Evolutionary conservation across 2,113 vertebrate genomes (phyloP).

Genomic region (Muntiacus muntjak): DNA sequence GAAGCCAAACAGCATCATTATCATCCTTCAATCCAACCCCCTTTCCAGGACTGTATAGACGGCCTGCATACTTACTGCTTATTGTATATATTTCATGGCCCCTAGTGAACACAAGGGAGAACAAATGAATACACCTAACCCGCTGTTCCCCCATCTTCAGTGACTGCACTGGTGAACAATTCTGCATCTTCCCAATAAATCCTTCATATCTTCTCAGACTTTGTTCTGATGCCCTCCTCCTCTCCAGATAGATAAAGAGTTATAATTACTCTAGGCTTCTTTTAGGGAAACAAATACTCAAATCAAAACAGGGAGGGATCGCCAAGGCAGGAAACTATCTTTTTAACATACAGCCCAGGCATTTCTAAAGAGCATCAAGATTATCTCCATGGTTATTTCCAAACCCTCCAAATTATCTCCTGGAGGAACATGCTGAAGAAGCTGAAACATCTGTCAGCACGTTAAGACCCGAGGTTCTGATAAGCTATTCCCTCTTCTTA

Average conservation of each 20-base stretch:
- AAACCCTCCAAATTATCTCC: neutral
- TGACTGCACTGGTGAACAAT: neutral
- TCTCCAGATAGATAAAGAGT: neutral
- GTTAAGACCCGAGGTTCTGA: neutral
- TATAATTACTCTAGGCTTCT: conserved; percentile 29
- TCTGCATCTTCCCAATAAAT: neutral
- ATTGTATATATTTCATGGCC: neutral
- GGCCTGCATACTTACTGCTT: neutral
- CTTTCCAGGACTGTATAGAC: neutral
- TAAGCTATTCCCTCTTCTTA: neutral
- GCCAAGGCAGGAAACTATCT: neutral
- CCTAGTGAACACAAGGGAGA: neutral
- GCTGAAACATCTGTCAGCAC: neutral
- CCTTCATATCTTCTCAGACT: neutral
- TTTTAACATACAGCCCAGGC: neutral
- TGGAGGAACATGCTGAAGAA: neutral
- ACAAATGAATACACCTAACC: neutral
- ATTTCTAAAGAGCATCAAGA: neutral
- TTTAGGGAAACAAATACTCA: neutral
- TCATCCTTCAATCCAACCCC: neutral
- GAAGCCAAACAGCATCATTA: neutral
- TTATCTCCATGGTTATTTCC: neutral
- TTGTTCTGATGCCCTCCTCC: neutral
- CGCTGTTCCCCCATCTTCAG: neutral
- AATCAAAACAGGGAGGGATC: neutral